Base-by-base conservation (phyloP, 2,888 invertebrate genomes). In the Sicus ferrugineus region DNA sequence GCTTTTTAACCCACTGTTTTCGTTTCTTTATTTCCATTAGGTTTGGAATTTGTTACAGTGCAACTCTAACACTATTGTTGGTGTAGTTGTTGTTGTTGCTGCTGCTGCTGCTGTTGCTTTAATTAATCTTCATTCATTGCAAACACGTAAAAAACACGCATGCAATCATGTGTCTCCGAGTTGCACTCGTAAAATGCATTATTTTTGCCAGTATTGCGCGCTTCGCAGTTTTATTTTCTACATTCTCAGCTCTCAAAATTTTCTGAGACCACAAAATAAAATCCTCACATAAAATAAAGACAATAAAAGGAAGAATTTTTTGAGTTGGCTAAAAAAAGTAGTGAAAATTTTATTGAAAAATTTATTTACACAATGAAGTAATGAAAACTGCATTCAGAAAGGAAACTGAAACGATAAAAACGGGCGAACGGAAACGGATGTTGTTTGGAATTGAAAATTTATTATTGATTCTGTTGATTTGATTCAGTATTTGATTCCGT, bases 51-150 rank as follows among this genome's bases (percentile, higher is more conserved):
- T 38, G 61, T 61, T 61, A 9, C 38, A 42, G 38, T 42, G 54
- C 52, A 30, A 9, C 31, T 62, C n/a, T n/a, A n/a, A n/a, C n/a
- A n/a, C n/a, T n/a, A n/a, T n/a, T n/a, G n/a, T n/a, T n/a, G n/a
- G n/a, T n/a, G n/a, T n/a, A n/a, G n/a, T n/a, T n/a, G n/a, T n/a
- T 63, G 30, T 28, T 16, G 59, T 48, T 34, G 19, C 46, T 46
- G 62, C 67, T 34, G n/a, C 64, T 67, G 42, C 14, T 54, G 56
- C 23, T 58, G 30, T 58, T 69, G 58, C 48, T 64, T 50, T 28
- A 65, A 59, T 66, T 59, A 58, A 65, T 63, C 58, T 61, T 66
- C 65, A 65, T 69, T 46, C 52, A 64, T 50, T 26, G 26, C 66
- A 56, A 42, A 66, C 56, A 42, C 19, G 61, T 11, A 28, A 34